These are phyloP conservation scores for Syrista parreyssii DNA, from an alignment of 2,888 invertebrate species.

Conservation along the genomic window DNA sequence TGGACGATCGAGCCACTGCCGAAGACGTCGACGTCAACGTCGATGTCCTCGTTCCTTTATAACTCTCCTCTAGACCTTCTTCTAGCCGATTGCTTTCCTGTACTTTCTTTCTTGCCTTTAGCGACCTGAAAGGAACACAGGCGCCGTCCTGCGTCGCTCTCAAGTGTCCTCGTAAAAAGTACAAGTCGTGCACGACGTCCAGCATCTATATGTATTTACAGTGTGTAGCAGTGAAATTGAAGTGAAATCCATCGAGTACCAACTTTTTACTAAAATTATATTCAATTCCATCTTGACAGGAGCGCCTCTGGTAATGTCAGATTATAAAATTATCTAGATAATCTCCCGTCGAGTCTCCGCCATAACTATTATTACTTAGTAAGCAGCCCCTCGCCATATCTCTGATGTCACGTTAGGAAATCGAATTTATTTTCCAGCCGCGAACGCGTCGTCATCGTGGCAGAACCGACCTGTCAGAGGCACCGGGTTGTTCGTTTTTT, in stretches of 20 bases:
- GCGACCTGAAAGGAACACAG: neutral
- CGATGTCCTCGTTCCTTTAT: neutral
- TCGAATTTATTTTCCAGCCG: neutral
- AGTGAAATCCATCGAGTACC: neutral
- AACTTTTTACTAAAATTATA: neutral
- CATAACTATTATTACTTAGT: neutral
- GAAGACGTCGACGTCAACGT: neutral
- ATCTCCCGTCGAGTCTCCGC: neutral
- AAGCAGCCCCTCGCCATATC: neutral
- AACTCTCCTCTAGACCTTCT: neutral
- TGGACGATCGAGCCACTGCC: neutral
- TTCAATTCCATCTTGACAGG: neutral
- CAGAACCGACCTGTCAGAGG: neutral
- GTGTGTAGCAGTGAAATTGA: neutral
- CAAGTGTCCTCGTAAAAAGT: constrained; percentile 1
- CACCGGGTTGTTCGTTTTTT: neutral
- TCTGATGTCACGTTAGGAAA: neutral
- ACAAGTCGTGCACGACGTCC: neutral
- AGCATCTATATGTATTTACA: neutral
- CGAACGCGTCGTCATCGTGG: neutral
- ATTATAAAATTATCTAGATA: neutral
- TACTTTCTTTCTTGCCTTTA: neutral
- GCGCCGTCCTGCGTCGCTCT: neutral
- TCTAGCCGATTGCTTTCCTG: neutral
- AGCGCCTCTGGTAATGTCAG: neutral